Conservation (phyloP, 2,113 vertebrate species). For the Cairina moschata region DNA sequence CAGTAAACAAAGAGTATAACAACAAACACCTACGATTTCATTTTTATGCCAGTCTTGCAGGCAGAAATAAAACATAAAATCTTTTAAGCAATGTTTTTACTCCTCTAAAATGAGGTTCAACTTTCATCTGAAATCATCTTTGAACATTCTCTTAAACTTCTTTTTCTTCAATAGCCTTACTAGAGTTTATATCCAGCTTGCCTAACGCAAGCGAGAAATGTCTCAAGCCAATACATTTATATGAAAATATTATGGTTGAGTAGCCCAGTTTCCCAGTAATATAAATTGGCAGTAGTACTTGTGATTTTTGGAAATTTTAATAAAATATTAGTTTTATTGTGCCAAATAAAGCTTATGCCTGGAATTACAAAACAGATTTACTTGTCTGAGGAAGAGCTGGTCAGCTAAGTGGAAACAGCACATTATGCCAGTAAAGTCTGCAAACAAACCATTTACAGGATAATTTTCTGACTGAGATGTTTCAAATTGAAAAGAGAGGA, state of each 20-base stretch:
- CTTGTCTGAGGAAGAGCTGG: neutral
- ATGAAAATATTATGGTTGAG: conserved; percentile 33
- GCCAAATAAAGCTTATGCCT: neutral
- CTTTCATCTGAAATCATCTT: neutral
- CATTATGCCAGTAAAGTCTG: neutral
- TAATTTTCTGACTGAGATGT: neutral
- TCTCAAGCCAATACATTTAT: neutral
- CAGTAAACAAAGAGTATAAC: neutral
- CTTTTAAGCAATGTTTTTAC: neutral
- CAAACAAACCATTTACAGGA: neutral
- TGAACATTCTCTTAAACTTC: neutral
- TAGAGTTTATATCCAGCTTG: neutral
- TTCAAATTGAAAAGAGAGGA: neutral
- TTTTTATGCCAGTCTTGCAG: neutral
- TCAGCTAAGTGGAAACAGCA: neutral
- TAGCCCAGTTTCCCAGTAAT: conserved; percentile 13
- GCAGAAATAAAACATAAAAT: neutral
- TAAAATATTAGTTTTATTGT: neutral
- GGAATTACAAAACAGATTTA: neutral
- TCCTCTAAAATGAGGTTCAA: neutral
- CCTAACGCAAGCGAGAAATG: neutral
- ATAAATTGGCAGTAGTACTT: conserved; percentile 22
- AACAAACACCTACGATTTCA: neutral
- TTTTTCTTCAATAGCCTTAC: neutral
- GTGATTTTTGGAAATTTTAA: conserved; percentile 23